Percentiles rank a stretch among this genome's conserved stretches.
Conservation (phyloP, 2,113 vertebrate species). For the Stomatorhinus ivindoensis region DNA sequence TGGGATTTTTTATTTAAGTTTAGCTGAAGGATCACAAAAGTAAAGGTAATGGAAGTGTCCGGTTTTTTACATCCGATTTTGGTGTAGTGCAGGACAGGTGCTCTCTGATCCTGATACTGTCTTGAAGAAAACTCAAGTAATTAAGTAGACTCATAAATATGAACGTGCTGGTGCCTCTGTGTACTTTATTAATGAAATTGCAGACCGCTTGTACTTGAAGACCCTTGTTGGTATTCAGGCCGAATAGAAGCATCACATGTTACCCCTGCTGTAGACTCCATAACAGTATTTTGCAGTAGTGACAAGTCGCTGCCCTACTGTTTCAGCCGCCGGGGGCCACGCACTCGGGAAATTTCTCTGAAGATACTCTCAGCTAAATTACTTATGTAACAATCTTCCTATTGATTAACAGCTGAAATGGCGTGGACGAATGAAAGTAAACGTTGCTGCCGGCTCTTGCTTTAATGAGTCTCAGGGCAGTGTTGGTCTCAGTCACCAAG, state of each 20-base stretch:
- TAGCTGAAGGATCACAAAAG: not conserved
- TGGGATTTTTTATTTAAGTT: not conserved
- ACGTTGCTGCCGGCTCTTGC: conserved; percentile 1
- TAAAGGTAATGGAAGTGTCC: not conserved
- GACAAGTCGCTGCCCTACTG: not conserved
- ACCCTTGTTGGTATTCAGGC: conserved; percentile 9
- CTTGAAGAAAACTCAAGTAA: conserved; percentile 11
- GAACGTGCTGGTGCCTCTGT: not conserved
- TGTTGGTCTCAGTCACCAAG: not conserved
- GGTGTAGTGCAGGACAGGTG: not conserved
- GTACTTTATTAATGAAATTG: conserved; percentile 20
- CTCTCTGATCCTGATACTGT: conserved; percentile 1
- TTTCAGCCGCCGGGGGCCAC: not conserved
- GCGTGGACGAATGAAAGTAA: not conserved
- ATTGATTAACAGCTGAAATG: conserved; percentile 18
- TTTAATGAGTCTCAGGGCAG: not conserved
- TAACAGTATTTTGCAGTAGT: conserved; percentile 2
- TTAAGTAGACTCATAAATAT: conserved; percentile 17
- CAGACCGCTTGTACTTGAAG: not conserved
- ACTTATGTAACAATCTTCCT: conserved; percentile 14
- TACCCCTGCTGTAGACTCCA: not conserved
- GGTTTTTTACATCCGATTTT: conserved; percentile 11
- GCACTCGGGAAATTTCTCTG: conserved; percentile 13
- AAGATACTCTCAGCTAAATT: conserved; percentile 24
- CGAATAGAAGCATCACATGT: conserved; percentile 13